Percentiles rank a stretch among this genome's conserved stretches.
phyloP scores from a whole-genome alignment of 2,113 vertebrate genomes.

The Hippocampus zosterae region DNA sequence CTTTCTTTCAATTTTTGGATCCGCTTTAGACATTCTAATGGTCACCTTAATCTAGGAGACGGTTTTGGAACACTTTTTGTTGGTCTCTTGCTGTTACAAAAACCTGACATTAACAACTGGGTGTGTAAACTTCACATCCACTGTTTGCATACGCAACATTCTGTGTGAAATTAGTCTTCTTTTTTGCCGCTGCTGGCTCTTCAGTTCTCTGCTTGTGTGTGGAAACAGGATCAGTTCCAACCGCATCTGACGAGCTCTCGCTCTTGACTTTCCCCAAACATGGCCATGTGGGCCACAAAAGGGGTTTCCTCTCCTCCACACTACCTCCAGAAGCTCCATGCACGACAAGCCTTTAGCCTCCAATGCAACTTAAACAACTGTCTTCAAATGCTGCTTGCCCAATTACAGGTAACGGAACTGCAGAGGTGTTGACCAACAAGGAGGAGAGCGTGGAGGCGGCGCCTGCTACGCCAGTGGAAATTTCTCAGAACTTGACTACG shows the following conservation, averaged over 20 bases:
- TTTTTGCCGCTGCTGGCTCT: neutral
- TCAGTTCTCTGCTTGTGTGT: neutral
- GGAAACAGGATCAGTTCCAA: constrained; percentile 25
- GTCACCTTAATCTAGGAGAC: neutral
- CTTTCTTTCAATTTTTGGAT: too few relatives aligned
- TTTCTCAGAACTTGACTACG: constrained; percentile 67
- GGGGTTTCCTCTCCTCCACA: constrained; percentile 4
- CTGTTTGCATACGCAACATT: too few relatives aligned
- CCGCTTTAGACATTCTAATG: neutral
- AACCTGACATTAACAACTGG: too few relatives aligned
- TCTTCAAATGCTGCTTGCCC: constrained; percentile 8
- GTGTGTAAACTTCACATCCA: too few relatives aligned
- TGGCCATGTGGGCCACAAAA: constrained; percentile 17
- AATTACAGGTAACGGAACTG: constrained; percentile 59
- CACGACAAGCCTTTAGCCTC: neutral
- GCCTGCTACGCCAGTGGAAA: constrained; percentile 55
- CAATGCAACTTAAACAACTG: neutral
- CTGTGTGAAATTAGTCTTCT: neutral
- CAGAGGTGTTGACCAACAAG: constrained; percentile 44
- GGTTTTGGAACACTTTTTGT: neutral
- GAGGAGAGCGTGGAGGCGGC: constrained; percentile 59
- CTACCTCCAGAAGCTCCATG: constrained; percentile 6
- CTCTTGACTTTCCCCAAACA: constrained; percentile 30
- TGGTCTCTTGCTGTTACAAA: neutral
- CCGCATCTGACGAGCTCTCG: constrained; percentile 48